phyloP scores from a whole-genome alignment of 2,797 vertebrate species.

The Menidia menidia region DNA sequence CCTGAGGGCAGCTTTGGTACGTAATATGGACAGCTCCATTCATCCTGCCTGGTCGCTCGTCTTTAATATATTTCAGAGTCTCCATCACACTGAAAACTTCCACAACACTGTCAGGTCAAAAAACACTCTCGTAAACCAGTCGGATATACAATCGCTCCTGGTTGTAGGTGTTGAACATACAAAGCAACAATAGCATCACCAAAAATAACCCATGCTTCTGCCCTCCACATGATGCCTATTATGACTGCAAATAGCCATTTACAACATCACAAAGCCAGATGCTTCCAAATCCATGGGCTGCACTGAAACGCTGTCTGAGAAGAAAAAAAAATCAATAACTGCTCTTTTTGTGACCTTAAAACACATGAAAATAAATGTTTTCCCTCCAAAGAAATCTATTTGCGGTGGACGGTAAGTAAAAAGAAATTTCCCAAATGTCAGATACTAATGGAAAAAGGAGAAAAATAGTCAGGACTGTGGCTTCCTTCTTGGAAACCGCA shows the following conservation, averaged over 20 bases:
- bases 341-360: constrained; percentile 3
- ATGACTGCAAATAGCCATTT: constrained; percentile 15
- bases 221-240: constrained; percentile 9
- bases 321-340: constrained; percentile 13
- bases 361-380: not conserved
- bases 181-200: constrained; percentile 6
- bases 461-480: not conserved
- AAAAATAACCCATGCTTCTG: constrained; percentile 30
- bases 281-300: constrained; percentile 1
- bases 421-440: constrained; percentile 6
- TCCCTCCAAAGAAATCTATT: constrained; percentile 2
- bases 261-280: constrained; percentile 1
- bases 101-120: no score
- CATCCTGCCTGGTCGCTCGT: no score
- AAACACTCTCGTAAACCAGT: constrained; percentile 9
- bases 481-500: not conserved
- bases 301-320: no score
- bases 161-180: not conserved
- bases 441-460: not conserved
- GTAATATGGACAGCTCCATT: no score
- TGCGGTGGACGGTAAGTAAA: not conserved
- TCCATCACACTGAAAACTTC: no score
- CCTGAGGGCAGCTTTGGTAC: no score
- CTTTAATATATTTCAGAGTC: no score
- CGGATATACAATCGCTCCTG: not conserved